Evolutionary conservation across 2,888 invertebrate genomes (phyloP), one percentile per base, ranked within the genome.

Genomic region (Mystacides longicornis): DNA sequence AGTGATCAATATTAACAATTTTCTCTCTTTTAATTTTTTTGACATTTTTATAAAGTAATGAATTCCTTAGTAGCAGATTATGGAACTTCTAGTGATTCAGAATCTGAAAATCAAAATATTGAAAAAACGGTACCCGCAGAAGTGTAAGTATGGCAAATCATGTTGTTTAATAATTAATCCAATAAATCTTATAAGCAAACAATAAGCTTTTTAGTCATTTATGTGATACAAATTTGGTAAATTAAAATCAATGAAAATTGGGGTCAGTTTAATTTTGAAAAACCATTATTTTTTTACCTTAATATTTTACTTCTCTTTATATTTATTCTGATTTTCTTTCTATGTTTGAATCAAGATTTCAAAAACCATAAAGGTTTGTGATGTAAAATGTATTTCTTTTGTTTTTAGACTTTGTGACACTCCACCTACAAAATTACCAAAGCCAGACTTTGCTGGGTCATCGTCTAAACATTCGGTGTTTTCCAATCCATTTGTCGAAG

Each of bases 401-500:
- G 14, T 37, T 56, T 53, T 49, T 51, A 56, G 56, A 14, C 49
- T 51, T 51, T 33, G 48, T 23, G 51, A 51, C 23, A 16, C 51
- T 33, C 53, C 23, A 42, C 21, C 49, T n/a, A n/a, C 45, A 9
- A 57, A 58, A 27, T 27, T 58, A 20, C 49, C 85, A 3, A 81
- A 81, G 63, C 86, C 86, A 19, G 75, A 81, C 37, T 80, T 86
- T 62, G 78, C 79, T 58, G 79, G 78, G 58, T 65, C 68, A 53
- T 71, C 74, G 49, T 67, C 81, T 57, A 81, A 81, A 65, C 82
- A 81, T 57, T 90, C 90, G 11, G 93, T 94, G 2, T 93, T 93
- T 68, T 84, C 83, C 31, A 94, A 93, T 76, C 92, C 90, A 7
- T 94, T 88, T 68, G 83, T 83, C 21, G 87, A 88, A 69, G 93